phyloP scores from a whole-genome alignment of 2,113 vertebrate genomes.

The Electrona antarctica region DNA sequence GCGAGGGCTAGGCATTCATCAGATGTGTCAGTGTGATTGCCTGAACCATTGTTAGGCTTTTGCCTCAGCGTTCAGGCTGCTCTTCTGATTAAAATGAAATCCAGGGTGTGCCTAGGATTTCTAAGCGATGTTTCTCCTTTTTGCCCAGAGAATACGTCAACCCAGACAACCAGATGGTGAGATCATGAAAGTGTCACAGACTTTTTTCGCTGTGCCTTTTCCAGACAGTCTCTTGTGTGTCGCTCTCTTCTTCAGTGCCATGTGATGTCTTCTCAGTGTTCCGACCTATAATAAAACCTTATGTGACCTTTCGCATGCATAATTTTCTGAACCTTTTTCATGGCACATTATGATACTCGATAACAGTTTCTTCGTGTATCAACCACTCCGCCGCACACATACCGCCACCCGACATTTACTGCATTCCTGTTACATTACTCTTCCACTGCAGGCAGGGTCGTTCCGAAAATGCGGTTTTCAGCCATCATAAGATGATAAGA shows the following conservation, averaged over 20 bases:
- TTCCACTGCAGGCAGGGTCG: no score
- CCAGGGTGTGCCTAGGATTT: slow-evolving; percentile 47
- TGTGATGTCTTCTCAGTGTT: slow-evolving; percentile 29
- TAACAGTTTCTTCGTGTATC: slow-evolving; percentile 10
- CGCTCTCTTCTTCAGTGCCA: slow-evolving; percentile 22
- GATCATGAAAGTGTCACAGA: slow-evolving; percentile 48
- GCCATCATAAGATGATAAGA: no score
- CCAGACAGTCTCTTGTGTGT: slow-evolving; percentile 23
- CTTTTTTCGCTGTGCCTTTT: slow-evolving; percentile 22
- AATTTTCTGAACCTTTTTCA: slow-evolving; percentile 22
- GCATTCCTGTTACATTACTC: no score
- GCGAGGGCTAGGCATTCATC: neutral
- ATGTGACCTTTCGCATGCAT: slow-evolving; percentile 9
- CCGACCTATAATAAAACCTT: slow-evolving; percentile 17
- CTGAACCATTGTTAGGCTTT: slow-evolving; percentile 49
- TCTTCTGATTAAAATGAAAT: slow-evolving; percentile 52
- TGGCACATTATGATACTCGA: neutral
- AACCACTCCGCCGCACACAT: neutral
- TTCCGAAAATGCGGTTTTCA: no score
- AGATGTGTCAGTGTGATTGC: slow-evolving; percentile 32
- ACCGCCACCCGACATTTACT: no score
- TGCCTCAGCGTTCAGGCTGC: slow-evolving; percentile 42
- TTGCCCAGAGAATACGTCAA: slow-evolving; percentile 52
- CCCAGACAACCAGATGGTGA: slow-evolving; percentile 69
- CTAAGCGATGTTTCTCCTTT: slow-evolving; percentile 41